phyloP scores from a whole-genome alignment of 2,797 vertebrate genomes.

The Anabas testudineus region DNA sequence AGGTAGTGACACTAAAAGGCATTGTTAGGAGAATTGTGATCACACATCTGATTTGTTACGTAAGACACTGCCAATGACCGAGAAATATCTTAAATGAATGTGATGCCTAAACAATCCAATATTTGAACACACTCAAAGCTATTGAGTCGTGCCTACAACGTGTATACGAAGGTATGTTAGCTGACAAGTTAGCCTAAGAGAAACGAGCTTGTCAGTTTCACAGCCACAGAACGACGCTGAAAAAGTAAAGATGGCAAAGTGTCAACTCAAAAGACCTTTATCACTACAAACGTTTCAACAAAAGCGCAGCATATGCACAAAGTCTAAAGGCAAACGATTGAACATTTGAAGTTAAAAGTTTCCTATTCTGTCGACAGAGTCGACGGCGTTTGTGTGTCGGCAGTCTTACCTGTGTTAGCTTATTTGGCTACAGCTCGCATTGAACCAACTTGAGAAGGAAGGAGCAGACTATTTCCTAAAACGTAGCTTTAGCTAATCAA shows the following conservation, averaged over 20 bases:
- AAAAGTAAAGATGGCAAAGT: constrained; percentile 58
- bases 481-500: constrained; percentile 44
- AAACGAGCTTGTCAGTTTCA: constrained; percentile 37
- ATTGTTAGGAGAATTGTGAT: no score
- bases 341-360: background rate
- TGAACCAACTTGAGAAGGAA: constrained; percentile 57
- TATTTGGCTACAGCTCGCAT: constrained; percentile 48
- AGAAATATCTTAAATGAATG: background rate
- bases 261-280: constrained; percentile 54
- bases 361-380: constrained; percentile 22
- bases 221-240: constrained; percentile 37
- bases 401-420: constrained; percentile 47
- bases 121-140: background rate
- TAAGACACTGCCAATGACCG: background rate
- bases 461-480: constrained; percentile 71
- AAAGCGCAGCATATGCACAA: background rate
- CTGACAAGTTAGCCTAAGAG: constrained; percentile 25
- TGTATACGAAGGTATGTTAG: constrained; percentile 37
- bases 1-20: background rate
- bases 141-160: constrained; percentile 23
- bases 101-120: background rate
- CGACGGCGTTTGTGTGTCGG: constrained; percentile 6
- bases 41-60: background rate
- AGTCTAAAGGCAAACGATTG: background rate
- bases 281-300: background rate